These are phyloP conservation scores for Magallana ariakensis DNA, from an alignment of 1,140 invertebrate species.

Conservation along the genomic window DNA sequence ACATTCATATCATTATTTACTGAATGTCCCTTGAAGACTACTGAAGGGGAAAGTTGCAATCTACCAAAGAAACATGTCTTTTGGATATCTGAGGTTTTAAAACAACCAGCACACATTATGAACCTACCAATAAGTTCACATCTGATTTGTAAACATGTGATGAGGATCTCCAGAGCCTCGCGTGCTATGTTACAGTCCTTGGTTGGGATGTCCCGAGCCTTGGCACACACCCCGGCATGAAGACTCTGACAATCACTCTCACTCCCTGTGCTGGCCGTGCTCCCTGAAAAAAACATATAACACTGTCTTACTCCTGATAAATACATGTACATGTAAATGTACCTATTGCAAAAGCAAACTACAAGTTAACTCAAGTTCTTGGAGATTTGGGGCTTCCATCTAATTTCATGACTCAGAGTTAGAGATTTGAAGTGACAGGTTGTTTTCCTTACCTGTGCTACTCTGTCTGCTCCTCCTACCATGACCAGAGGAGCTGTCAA, in stretches of 20 bases:
- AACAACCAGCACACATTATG: too few relatives aligned
- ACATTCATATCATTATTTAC: too few relatives aligned
- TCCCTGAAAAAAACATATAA: constrained; percentile 69
- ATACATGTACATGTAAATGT: too few relatives aligned
- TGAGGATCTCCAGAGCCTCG: constrained; percentile 81
- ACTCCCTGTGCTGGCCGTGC: constrained; percentile 79
- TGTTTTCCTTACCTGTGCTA: constrained; percentile 76
- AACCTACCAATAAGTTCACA: constrained; percentile 77
- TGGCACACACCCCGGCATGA: constrained; percentile 80
- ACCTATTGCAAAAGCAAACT: too few relatives aligned
- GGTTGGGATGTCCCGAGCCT: constrained; percentile 77
- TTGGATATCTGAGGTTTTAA: too few relatives aligned
- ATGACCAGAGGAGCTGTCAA: constrained; percentile 70
- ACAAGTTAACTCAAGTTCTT: too few relatives aligned
- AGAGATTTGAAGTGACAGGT: neutral
- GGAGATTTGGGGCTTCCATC: neutral
- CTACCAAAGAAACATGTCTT: too few relatives aligned
- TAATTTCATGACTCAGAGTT: neutral
- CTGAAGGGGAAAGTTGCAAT: too few relatives aligned
- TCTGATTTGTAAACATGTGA: constrained; percentile 80
- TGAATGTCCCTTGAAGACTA: too few relatives aligned
- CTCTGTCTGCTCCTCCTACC: constrained; percentile 79
- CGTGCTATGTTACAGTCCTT: constrained; percentile 81
- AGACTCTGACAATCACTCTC: constrained; percentile 79
- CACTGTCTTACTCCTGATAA: neutral